Evolutionary conservation across 2,113 vertebrate species (phyloP).

Genomic region (Chascanopsetta lugubris): DNA sequence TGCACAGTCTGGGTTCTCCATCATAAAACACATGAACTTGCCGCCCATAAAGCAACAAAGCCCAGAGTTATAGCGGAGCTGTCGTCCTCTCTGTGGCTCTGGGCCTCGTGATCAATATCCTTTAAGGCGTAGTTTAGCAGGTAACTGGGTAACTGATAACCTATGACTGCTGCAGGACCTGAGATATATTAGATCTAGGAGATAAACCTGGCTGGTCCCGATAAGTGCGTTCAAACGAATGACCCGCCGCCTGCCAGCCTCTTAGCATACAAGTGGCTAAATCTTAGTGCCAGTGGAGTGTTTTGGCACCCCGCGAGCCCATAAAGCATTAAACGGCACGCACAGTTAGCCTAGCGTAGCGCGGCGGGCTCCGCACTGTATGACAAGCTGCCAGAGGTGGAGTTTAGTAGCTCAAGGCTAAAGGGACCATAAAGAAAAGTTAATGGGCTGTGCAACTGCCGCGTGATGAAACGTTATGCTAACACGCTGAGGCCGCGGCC

Average conservation of each 20-base stretch:
- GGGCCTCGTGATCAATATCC: constrained; percentile 56
- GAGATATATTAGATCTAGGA: constrained; percentile 36
- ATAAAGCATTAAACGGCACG: constrained; percentile 65
- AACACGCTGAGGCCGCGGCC: constrained; percentile 65
- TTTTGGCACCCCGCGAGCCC: constrained; percentile 59
- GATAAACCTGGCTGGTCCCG: constrained; percentile 22
- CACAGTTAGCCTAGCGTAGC: constrained; percentile 60
- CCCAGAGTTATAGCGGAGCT: constrained; percentile 42
- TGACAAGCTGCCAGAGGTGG: constrained; percentile 68
- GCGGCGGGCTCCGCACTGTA: constrained; percentile 24
- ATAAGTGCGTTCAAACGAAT: constrained; percentile 22
- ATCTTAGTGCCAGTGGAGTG: constrained; percentile 61
- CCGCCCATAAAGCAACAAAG: constrained; percentile 55
- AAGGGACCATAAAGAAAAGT: constrained; percentile 75
- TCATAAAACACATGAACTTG: constrained; percentile 49
- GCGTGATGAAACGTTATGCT: constrained; percentile 70
- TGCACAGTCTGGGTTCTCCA: constrained; percentile 23
- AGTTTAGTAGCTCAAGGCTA: constrained; percentile 76
- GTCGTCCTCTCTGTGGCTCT: constrained; percentile 9
- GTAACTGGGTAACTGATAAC: constrained; percentile 63
- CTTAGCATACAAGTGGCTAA: constrained; percentile 56
- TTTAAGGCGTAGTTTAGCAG: constrained; percentile 58
- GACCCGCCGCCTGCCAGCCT: constrained; percentile 40
- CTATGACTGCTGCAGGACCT: constrained; percentile 41
- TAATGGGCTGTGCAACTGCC: constrained; percentile 77